Conservation (phyloP, 2,888 invertebrate species). For the Entomobrya multifasciata region DNA sequence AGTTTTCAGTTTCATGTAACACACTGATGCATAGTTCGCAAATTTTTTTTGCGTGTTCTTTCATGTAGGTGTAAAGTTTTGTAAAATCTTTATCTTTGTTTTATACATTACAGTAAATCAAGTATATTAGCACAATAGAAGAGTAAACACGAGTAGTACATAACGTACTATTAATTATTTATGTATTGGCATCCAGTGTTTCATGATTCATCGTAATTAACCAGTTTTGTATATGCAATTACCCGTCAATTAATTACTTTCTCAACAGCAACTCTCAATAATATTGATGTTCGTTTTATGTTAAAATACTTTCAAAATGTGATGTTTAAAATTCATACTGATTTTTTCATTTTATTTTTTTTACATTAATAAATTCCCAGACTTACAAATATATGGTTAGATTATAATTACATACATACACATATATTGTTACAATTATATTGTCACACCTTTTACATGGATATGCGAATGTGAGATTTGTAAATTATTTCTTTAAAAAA, state of each 20-base stretch:
- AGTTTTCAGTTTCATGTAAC: too few relatives aligned
- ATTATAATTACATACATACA: not conserved
- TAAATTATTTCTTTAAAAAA: not conserved
- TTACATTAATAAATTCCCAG: too few relatives aligned
- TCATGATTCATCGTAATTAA: not conserved
- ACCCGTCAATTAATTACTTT: not conserved
- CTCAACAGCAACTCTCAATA: not conserved
- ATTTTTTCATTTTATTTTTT: too few relatives aligned
- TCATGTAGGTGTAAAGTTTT: too few relatives aligned
- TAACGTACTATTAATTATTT: not conserved
- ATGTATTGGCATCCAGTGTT: not conserved
- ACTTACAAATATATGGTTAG: too few relatives aligned
- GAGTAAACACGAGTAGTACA: too few relatives aligned
- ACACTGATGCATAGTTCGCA: too few relatives aligned
- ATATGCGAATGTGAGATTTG: constrained; percentile 51
- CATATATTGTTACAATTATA: constrained; percentile 19
- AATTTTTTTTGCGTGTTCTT: too few relatives aligned
- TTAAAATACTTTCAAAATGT: not conserved
- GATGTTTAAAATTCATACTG: not conserved
- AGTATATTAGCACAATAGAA: too few relatives aligned
- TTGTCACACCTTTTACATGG: constrained; percentile 30
- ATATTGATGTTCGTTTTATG: not conserved
- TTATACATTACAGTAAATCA: too few relatives aligned
- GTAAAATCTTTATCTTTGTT: too few relatives aligned
- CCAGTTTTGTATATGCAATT: not conserved